Conservation (phyloP, 2,113 vertebrate genomes). For the Centropus bengalensis region DNA sequence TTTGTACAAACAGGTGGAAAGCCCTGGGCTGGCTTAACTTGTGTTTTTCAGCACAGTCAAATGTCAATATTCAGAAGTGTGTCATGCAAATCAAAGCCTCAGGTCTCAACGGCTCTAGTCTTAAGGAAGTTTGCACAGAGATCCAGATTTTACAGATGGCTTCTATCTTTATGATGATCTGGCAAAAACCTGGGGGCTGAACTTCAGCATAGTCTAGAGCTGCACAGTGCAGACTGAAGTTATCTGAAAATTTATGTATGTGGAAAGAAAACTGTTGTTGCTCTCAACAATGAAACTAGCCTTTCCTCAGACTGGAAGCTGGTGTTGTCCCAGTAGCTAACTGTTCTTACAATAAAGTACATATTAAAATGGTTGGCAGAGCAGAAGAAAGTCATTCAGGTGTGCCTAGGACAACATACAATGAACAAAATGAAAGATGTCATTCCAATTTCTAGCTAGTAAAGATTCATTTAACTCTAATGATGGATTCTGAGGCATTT, state of each 20-base stretch:
- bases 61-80: slow-evolving; percentile 42
- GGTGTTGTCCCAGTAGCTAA: background rate
- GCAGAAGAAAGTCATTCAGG: background rate
- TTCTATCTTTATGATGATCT: slow-evolving; percentile 18
- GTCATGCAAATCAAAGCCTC: slow-evolving; percentile 33
- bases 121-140: slow-evolving; percentile 41
- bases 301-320: background rate
- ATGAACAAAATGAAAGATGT: background rate
- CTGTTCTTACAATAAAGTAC: background rate
- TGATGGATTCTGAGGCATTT: background rate
- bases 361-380: background rate
- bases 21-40: slow-evolving; percentile 20
- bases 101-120: slow-evolving; percentile 19
- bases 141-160: slow-evolving; percentile 42
- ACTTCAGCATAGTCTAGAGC: background rate
- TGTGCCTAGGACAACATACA: background rate
- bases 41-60: slow-evolving; percentile 37
- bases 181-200: background rate
- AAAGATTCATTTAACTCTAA: background rate
- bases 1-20: slow-evolving; percentile 52
- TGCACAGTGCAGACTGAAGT: background rate
- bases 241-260: background rate
- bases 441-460: background rate
- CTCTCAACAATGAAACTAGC: background rate
- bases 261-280: background rate